Percentiles rank a stretch among this genome's conserved stretches.
Conservation (phyloP, 2,113 vertebrate species). For the Crypturellus undulatus region DNA sequence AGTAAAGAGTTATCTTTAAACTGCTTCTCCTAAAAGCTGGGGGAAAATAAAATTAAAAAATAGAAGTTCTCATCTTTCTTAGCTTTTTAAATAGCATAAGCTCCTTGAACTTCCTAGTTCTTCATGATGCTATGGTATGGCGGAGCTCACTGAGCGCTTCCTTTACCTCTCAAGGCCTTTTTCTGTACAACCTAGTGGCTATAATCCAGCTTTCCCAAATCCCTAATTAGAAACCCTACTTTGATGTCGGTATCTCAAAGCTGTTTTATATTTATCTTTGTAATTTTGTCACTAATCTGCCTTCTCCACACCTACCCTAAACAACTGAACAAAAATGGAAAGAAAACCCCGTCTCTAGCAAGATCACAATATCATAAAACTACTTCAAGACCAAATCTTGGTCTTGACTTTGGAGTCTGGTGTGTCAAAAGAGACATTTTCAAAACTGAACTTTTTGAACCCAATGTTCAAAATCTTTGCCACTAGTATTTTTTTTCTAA, state of each 20-base stretch:
- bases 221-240: neutral
- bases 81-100: neutral
- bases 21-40: neutral
- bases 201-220: slow-evolving; percentile 41
- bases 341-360: neutral
- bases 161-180: neutral
- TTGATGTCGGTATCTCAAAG: slow-evolving; percentile 8
- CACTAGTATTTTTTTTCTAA: neutral
- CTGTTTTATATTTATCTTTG: neutral
- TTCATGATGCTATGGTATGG: neutral
- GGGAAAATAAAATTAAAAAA: neutral
- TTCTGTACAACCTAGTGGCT: neutral
- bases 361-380: neutral
- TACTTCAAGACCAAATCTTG: neutral
- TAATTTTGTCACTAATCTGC: neutral
- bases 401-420: neutral
- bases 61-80: neutral
- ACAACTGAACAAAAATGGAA: neutral
- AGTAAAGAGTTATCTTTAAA: neutral
- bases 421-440: neutral
- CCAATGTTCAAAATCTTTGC: neutral
- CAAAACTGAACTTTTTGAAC: neutral
- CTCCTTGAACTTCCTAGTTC: neutral
- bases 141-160: neutral
- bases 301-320: neutral